A percentile compares a stretch with the other conserved stretches of the same genome.
These are phyloP conservation scores for Gasterosteus aculeatus DNA, from an alignment of 2,113 vertebrate species.

Conservation along the genomic window DNA sequence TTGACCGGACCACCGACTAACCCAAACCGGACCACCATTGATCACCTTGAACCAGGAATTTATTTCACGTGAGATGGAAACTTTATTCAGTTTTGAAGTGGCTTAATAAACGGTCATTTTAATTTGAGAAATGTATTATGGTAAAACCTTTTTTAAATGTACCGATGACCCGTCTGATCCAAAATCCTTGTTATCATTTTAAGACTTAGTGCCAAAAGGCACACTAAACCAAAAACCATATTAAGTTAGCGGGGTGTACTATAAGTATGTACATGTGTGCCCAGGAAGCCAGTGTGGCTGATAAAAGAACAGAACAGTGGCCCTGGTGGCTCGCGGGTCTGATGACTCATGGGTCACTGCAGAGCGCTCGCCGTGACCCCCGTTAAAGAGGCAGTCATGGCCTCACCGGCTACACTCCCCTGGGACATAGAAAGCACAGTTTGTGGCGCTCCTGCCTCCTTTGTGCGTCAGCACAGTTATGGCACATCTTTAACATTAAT, in stretches of 20 bases:
- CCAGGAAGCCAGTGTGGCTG: conserved; percentile 22
- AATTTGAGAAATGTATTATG: no score
- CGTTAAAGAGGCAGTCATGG: conserved; percentile 62
- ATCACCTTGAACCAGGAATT: background rate
- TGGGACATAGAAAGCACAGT: conserved; percentile 63
- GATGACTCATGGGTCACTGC: conserved; percentile 62
- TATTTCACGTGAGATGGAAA: background rate
- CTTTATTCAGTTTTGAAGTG: background rate
- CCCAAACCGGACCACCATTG: no score
- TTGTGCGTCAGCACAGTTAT: conserved; percentile 70
- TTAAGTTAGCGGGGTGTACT: background rate
- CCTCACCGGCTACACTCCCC: conserved; percentile 50
- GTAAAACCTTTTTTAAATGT: background rate
- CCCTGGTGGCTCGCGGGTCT: conserved; percentile 37
- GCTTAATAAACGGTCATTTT: background rate
- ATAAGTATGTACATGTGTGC: background rate
- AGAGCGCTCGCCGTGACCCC: conserved; percentile 56
- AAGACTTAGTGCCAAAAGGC: background rate
- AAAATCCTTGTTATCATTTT: background rate
- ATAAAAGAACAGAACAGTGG: conserved; percentile 26
- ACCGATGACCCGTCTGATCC: background rate
- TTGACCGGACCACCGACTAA: no score
- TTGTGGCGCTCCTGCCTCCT: conserved; percentile 61
- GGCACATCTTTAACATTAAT: conserved; percentile 67
- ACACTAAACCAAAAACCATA: background rate